Percentiles rank a stretch among this genome's conserved stretches.
Evolutionary conservation across 2,113 vertebrate species (phyloP).

Genomic region (Spermophilus dauricus): DNA sequence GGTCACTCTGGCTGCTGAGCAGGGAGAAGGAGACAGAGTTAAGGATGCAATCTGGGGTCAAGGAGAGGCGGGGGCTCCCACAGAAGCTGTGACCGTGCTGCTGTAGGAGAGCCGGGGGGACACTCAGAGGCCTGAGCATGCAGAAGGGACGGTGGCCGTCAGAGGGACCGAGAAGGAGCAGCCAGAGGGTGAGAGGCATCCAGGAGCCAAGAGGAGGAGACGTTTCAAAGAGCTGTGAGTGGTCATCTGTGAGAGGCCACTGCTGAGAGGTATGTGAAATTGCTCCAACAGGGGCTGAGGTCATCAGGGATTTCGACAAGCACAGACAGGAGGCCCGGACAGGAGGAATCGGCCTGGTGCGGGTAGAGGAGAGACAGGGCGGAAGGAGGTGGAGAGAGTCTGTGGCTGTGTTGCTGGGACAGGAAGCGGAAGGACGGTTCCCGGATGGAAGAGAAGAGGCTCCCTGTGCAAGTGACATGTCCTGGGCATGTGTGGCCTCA

Average conservation of each 20-base stretch:
- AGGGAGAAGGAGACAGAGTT: not conserved
- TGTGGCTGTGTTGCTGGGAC: rapidly evolving
- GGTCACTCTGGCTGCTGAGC: too few species aligned
- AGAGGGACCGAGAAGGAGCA: too few species aligned
- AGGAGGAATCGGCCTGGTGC: rapidly evolving
- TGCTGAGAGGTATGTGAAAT: not conserved
- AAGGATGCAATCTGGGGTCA: too few species aligned
- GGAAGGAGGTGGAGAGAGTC: rapidly evolving
- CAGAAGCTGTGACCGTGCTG: too few species aligned
- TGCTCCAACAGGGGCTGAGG: rapidly evolving
- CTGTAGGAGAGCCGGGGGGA: not conserved
- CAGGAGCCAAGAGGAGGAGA: not conserved
- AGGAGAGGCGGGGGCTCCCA: not conserved
- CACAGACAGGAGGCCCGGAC: rapidly evolving
- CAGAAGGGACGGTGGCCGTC: rapidly evolving
- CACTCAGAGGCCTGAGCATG: not conserved
- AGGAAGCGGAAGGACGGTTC: rapidly evolving
- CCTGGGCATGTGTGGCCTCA: rapidly evolving
- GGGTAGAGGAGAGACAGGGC: not conserved
- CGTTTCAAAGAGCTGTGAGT: not conserved
- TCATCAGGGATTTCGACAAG: rapidly evolving
- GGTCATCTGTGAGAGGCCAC: too few species aligned
- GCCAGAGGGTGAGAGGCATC: not conserved
- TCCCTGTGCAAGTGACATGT: rapidly evolving
- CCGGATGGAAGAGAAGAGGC: rapidly evolving